Evolutionary conservation across 2,888 invertebrate genomes (phyloP).

Genomic region (Brenthis ino): DNA sequence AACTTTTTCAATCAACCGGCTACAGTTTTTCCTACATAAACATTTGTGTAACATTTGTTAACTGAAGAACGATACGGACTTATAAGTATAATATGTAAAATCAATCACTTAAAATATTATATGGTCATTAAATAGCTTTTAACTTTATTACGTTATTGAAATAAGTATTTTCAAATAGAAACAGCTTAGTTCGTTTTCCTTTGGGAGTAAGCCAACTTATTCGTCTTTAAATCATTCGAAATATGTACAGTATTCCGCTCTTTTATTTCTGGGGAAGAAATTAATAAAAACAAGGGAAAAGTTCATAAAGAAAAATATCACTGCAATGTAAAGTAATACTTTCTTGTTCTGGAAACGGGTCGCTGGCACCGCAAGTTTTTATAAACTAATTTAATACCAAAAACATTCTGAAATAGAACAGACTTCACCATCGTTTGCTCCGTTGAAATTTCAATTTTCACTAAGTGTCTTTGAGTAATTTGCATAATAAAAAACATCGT

Average conservation of each 20-base stretch:
- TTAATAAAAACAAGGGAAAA: constrained; percentile 70
- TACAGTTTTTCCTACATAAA: constrained; percentile 15
- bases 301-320: constrained; percentile 76
- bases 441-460: constrained; percentile 17
- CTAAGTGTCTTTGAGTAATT: constrained; percentile 17
- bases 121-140: no score
- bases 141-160: no score
- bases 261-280: constrained; percentile 63
- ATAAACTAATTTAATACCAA: constrained; percentile 39
- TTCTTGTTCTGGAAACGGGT: constrained; percentile 53
- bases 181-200: no score
- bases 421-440: constrained; percentile 20
- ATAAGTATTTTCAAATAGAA: no score
- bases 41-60: constrained; percentile 20
- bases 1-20: constrained; percentile 24
- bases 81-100: constrained; percentile 3
- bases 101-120: constrained; percentile 4
- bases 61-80: constrained; percentile 12
- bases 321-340: constrained; percentile 68
- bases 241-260: constrained; percentile 56
- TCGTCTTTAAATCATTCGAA: constrained; percentile 41
- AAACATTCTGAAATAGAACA: constrained; percentile 33
- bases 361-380: constrained; percentile 37
- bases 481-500: constrained; percentile 8
- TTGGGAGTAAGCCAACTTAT: constrained; percentile 26